phyloP scores from a whole-genome alignment of 1,140 invertebrate genomes.

The Philaenus spumarius region DNA sequence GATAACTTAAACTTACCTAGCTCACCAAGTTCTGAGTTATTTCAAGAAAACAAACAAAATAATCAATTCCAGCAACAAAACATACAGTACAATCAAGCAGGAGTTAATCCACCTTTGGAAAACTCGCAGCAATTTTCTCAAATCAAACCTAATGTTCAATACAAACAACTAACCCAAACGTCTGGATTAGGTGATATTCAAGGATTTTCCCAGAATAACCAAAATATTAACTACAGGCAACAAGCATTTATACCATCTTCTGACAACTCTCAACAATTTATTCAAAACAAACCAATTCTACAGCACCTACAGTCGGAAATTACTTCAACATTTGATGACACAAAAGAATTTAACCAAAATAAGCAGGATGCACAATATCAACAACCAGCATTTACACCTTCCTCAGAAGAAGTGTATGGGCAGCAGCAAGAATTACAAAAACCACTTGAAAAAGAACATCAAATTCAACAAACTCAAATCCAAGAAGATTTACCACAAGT shows the following conservation, averaged over 20 bases:
- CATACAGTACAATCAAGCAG: too few relatives aligned
- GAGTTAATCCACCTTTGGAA: too few relatives aligned
- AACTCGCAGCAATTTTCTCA: neutral
- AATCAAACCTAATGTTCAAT: neutral
- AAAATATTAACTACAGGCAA: neutral
- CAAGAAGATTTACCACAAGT: neutral
- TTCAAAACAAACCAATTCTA: neutral
- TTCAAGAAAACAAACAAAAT: neutral
- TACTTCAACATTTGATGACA: neutral
- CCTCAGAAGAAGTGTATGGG: neutral
- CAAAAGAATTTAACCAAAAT: neutral
- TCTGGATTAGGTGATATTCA: neutral
- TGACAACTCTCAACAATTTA: neutral
- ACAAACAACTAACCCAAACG: neutral
- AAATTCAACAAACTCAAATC: neutral
- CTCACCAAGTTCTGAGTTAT: too few relatives aligned
- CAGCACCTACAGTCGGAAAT: neutral
- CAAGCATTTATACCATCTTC: neutral
- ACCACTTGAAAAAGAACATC: neutral
- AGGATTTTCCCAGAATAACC: too few relatives aligned
- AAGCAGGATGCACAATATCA: neutral
- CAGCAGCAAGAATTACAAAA: neutral
- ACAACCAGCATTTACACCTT: neutral
- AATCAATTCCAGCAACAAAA: constrained; percentile 4
- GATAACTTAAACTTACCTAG: too few relatives aligned